These are phyloP conservation scores for Hippocampus kuda DNA, from an alignment of 2,797 vertebrate species.

Conservation along the genomic window DNA sequence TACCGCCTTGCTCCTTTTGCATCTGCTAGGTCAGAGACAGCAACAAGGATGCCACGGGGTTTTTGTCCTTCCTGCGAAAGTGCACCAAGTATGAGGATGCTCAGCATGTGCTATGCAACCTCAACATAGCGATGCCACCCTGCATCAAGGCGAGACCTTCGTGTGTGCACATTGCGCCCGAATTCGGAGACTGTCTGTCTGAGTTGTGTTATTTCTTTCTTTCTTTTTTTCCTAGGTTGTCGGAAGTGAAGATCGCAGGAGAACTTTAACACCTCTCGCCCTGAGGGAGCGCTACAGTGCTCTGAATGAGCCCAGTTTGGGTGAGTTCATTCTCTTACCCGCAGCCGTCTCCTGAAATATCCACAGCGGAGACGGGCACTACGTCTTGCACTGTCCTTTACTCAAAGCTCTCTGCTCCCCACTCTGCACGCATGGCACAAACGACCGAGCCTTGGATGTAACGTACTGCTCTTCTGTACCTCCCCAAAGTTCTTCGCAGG, in stretches of 20 bases:
- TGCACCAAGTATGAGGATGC: constrained; percentile 93
- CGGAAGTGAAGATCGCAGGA: constrained; percentile 79
- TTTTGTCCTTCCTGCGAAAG: constrained; percentile 89
- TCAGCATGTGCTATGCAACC: constrained; percentile 90
- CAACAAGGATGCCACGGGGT: constrained; percentile 84
- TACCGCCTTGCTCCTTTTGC: constrained; percentile 7
- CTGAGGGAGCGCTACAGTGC: constrained; percentile 86
- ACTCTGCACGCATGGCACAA: constrained; percentile 66
- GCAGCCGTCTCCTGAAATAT: constrained; percentile 35
- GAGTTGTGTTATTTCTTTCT: neutral
- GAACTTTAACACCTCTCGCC: constrained; percentile 83
- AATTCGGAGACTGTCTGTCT: neutral
- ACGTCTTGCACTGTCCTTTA: constrained; percentile 55
- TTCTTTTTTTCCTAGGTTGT: constrained; percentile 62
- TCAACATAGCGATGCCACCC: constrained; percentile 89
- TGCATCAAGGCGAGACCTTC: constrained; percentile 79
- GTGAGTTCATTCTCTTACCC: constrained; percentile 61
- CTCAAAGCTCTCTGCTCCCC: constrained; percentile 27
- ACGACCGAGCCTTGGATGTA: constrained; percentile 63
- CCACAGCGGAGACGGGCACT: constrained; percentile 39
- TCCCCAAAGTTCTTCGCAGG: constrained; percentile 43
- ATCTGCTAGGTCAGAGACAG: constrained; percentile 81
- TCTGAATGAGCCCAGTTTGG: constrained; percentile 77
- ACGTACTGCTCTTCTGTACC: constrained; percentile 46
- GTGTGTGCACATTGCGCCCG: neutral